Base-by-base conservation (phyloP, 2,113 vertebrate genomes). In the Chloropsis hardwickii region DNA sequence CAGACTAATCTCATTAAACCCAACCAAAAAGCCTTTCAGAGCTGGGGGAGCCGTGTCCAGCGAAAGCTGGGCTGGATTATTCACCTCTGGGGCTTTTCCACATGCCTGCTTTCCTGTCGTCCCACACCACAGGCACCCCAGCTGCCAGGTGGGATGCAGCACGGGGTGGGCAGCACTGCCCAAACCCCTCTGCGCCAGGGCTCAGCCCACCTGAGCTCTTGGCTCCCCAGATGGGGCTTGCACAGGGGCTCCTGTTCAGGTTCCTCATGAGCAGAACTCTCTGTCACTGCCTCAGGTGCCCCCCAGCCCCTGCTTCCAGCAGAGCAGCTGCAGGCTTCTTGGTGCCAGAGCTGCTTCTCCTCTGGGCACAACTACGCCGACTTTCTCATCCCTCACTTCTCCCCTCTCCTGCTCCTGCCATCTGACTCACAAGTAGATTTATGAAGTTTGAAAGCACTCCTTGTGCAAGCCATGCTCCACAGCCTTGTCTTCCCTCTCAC, bases 1-100 rank as follows among this genome's bases (percentile, higher is more conserved):
- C 87, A 91, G 27, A 42, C 94, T 93, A 70, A 95, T 94, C 91
- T 88, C 33, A 50, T 95, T 97, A 95, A 95, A 80, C 66, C 65
- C 20, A 0, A 90, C 84, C 91, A 85, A 90, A 91, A 92, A 90
- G 93, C 74, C 85, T 94, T 77, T 88, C 28, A 27, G 95, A 94
- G 62, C 27, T 48, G 90, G 87, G 81, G 89, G 70, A 91, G 71
- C 40, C 5, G 0, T 33, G 62, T 95, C 90, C 90, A 93, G 88
- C 5, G 5, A 76, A 58, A 93, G 74, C 84, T 65, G 91, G 24
- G 67, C 84, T 76, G 87, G 66, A 58, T 95, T 80, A 60, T 85
- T 80, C 70, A 66, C 42, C 69, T 61, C 66, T 5, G 27, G 80
- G 77, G 14, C 35, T 86, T 84, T 88, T 91, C 77, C 73, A 39